Conservation (phyloP, 2,888 invertebrate species). For the Apeira syringaria region DNA sequence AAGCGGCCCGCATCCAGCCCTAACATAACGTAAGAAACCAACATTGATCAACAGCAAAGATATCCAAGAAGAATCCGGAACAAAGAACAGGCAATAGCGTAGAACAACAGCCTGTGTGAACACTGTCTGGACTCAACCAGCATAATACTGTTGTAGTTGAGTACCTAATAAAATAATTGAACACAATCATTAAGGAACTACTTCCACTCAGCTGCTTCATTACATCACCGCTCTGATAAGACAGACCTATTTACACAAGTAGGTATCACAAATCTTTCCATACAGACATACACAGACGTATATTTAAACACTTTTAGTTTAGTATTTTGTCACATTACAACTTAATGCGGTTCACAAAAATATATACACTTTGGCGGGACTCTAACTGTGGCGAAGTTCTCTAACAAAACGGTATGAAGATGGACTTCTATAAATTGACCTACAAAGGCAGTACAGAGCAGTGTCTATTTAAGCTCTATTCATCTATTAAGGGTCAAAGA, state of each 20-base stretch:
- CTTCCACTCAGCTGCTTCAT: conserved; percentile 6
- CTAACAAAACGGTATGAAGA: neutral
- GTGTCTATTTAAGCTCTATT: conserved; percentile 15
- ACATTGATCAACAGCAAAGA: too few relatives aligned
- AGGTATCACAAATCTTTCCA: conserved; percentile 3
- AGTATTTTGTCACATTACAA: neutral
- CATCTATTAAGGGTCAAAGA: conserved; percentile 18
- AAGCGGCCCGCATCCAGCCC: too few relatives aligned
- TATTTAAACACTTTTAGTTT: too few relatives aligned
- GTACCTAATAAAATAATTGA: too few relatives aligned
- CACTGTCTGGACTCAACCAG: too few relatives aligned
- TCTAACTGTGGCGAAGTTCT: neutral
- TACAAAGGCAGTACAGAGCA: conserved; percentile 8
- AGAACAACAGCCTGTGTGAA: too few relatives aligned
- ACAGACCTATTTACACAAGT: conserved; percentile 10
- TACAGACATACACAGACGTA: neutral
- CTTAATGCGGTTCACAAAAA: neutral
- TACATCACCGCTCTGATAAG: conserved; percentile 27
- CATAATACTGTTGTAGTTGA: too few relatives aligned
- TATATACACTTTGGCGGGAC: neutral
- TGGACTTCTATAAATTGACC: conserved; percentile 6
- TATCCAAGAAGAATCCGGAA: too few relatives aligned
- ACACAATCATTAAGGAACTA: too few relatives aligned
- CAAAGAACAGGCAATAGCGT: too few relatives aligned
- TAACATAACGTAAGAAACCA: too few relatives aligned